phyloP scores from a whole-genome alignment of 2,113 vertebrate species.

The Onychostoma macrolepis region DNA sequence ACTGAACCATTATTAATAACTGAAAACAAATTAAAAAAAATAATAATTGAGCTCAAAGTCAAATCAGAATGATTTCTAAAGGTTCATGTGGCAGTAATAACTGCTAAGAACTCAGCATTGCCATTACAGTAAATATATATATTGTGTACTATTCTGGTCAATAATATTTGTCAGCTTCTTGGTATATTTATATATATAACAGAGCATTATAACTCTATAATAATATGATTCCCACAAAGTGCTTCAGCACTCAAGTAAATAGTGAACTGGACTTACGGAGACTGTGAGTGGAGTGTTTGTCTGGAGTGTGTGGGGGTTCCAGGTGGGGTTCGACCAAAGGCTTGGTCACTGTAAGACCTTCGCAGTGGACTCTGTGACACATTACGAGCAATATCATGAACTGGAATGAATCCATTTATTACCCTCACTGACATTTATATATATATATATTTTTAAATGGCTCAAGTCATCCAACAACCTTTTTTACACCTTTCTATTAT shows the following conservation, averaged over 20 bases:
- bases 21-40: too few relatives aligned
- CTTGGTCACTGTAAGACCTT: slow-evolving; percentile 70
- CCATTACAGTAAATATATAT: too few relatives aligned
- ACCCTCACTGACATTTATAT: background rate
- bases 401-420: background rate
- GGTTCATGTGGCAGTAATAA: too few relatives aligned
- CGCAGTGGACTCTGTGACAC: slow-evolving; percentile 66
- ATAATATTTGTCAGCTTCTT: background rate
- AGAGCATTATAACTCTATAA: background rate
- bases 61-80: too few relatives aligned
- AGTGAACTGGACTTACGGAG: slow-evolving; percentile 59
- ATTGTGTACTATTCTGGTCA: background rate
- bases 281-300: slow-evolving; percentile 48
- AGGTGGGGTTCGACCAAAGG: slow-evolving; percentile 62
- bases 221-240: background rate
- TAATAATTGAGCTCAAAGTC: too few relatives aligned
- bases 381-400: slow-evolving; percentile 4
- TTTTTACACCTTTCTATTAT: background rate
- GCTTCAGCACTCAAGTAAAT: too few relatives aligned
- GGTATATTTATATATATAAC: background rate
- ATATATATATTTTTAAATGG: background rate
- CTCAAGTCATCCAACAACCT: background rate
- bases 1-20: too few relatives aligned
- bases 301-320: slow-evolving; percentile 58
- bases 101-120: too few relatives aligned